phyloP scores from a whole-genome alignment of 2,888 invertebrate genomes.

The Drosophila mimica region DNA sequence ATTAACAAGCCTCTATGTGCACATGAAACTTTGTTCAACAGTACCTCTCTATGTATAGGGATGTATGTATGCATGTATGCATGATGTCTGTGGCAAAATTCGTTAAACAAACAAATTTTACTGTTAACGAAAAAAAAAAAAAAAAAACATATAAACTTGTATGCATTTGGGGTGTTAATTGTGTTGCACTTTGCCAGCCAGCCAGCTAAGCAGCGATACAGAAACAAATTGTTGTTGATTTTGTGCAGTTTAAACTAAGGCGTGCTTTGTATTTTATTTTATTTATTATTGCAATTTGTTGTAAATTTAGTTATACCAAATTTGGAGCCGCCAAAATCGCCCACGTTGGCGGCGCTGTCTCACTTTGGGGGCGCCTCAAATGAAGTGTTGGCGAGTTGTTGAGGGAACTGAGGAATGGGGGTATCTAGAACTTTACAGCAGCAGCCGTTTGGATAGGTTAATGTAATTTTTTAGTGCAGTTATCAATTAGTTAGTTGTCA shows the following conservation, averaged over 20 bases:
- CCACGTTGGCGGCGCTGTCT: slow-evolving; percentile 46
- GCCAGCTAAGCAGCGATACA: slow-evolving; percentile 24
- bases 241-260: slow-evolving; percentile 56
- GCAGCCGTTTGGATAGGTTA: slow-evolving; percentile 25
- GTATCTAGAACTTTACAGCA: slow-evolving; percentile 36
- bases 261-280: slow-evolving; percentile 55
- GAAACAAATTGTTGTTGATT: slow-evolving; percentile 40
- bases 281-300: slow-evolving; percentile 78
- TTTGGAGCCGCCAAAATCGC: slow-evolving; percentile 75
- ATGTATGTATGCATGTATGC: slow-evolving; percentile 11
- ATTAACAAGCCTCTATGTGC: slow-evolving; percentile 75
- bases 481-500: slow-evolving; percentile 62
- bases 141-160: slow-evolving; percentile 23
- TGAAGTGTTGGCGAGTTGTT: slow-evolving; percentile 3
- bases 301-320: slow-evolving; percentile 68
- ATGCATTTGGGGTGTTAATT: slow-evolving; percentile 77
- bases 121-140: slow-evolving; percentile 63
- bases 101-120: slow-evolving; percentile 80
- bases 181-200: slow-evolving; percentile 74
- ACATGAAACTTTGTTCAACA: slow-evolving; percentile 69
- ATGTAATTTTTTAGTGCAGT: slow-evolving; percentile 42
- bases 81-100: slow-evolving; percentile 52
- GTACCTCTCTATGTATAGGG: slow-evolving; percentile 57
- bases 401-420: neutral
- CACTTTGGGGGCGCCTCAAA: slow-evolving; percentile 30